phyloP scores from a whole-genome alignment of 2,888 invertebrate species.

The Conistra vaccinii region DNA sequence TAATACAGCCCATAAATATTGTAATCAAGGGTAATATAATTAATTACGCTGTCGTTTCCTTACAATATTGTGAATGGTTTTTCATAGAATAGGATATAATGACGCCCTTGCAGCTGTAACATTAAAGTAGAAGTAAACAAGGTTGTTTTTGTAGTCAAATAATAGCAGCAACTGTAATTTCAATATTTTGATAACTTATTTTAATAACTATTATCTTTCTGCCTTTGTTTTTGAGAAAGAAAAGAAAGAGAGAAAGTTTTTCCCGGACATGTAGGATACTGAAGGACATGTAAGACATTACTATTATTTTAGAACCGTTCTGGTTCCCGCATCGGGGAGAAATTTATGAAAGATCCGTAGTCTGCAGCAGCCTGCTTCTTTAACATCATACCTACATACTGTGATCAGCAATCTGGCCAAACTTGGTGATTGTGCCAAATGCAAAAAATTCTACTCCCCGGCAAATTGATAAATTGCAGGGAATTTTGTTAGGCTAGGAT shows the following conservation, averaged over 20 bases:
- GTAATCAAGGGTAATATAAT: conserved; percentile 32
- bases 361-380: not conserved
- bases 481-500: not conserved
- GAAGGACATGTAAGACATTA: not conserved
- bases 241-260: no score
- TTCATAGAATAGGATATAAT: not conserved
- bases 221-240: not conserved
- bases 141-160: not conserved
- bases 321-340: not conserved
- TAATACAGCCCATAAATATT: conserved; percentile 24
- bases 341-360: no score
- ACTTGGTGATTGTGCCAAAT: not conserved
- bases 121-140: not conserved
- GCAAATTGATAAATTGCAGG: no score
- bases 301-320: not conserved
- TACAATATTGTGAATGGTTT: conserved; percentile 12
- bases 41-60: conserved; percentile 8
- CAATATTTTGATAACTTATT: not conserved
- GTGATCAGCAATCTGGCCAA: not conserved
- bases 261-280: not conserved
- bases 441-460: no score
- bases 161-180: not conserved
- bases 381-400: not conserved
- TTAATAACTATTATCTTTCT: not conserved
- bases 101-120: not conserved